Evolutionary conservation across 2,113 vertebrate species (phyloP).

Genomic region (Cochlearius cochlearius): DNA sequence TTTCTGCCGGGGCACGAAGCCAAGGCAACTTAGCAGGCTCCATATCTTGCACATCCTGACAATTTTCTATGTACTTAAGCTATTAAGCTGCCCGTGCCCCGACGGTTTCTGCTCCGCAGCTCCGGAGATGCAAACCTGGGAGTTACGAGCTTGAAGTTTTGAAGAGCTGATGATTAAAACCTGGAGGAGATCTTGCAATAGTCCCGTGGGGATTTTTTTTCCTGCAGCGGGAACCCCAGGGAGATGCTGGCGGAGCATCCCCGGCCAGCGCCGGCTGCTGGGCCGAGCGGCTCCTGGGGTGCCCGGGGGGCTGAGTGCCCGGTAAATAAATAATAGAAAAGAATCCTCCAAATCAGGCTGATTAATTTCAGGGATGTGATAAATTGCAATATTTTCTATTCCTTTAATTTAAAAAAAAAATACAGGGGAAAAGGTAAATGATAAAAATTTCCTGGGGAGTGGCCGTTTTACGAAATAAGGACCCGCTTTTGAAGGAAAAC

Average conservation of each 20-base stretch:
- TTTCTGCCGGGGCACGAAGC: background rate
- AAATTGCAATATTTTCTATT: background rate
- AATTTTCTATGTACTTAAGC: background rate
- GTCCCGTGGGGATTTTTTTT: background rate
- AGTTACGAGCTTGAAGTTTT: background rate
- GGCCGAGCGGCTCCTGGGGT: accelerated
- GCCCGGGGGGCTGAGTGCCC: background rate
- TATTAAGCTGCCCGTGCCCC: background rate
- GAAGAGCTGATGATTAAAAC: background rate
- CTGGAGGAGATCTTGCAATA: background rate
- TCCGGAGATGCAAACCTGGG: accelerated
- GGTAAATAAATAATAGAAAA: background rate
- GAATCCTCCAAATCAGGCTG: background rate
- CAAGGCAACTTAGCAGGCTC: background rate
- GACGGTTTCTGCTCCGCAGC: accelerated
- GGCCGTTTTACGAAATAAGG: background rate
- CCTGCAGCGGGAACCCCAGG: background rate
- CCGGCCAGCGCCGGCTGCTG: accelerated
- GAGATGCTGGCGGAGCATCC: background rate
- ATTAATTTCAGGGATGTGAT: background rate
- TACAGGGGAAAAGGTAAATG: background rate
- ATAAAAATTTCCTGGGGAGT: background rate
- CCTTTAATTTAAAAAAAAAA: accelerated
- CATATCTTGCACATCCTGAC: background rate
- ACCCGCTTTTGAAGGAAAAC: background rate